phyloP scores from a whole-genome alignment of 2,113 vertebrate species.

The Datnioides undecimradiatus region DNA sequence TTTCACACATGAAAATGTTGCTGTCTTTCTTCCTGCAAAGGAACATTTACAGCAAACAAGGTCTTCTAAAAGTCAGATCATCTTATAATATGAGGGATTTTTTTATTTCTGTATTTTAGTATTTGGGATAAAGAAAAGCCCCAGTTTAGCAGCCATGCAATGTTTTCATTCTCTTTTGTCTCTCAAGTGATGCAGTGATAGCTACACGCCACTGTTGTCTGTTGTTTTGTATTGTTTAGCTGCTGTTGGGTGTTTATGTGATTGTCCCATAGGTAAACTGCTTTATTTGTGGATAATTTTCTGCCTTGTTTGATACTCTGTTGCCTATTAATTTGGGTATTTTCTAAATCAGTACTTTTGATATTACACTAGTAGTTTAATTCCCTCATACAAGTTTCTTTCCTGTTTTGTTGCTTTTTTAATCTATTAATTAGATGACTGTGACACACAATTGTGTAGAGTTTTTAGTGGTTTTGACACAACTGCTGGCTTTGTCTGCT shows the following conservation, averaged over 20 bases:
- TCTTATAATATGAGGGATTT: background rate
- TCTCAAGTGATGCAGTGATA: background rate
- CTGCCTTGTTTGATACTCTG: background rate
- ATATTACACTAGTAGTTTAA: background rate
- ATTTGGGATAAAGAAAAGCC: background rate
- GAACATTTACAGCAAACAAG: background rate
- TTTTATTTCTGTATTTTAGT: background rate
- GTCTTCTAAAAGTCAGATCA: too few relatives aligned
- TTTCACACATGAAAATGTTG: background rate
- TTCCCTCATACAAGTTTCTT: background rate
- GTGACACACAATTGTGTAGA: slow-evolving; percentile 7
- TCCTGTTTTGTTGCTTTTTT: background rate
- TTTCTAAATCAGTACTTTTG: background rate
- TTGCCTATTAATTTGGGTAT: background rate
- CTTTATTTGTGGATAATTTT: background rate
- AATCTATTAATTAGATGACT: slow-evolving; percentile 13
- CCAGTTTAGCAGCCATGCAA: background rate
- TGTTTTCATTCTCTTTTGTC: background rate
- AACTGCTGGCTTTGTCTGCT: slow-evolving; percentile 16
- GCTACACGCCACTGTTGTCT: background rate
- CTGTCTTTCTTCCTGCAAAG: background rate
- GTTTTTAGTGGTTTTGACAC: slow-evolving; percentile 1
- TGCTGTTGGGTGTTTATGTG: background rate
- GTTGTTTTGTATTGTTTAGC: background rate
- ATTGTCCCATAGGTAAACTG: background rate